Conservation (phyloP, 1,140 invertebrate species). For the Trichoplusia ni region DNA sequence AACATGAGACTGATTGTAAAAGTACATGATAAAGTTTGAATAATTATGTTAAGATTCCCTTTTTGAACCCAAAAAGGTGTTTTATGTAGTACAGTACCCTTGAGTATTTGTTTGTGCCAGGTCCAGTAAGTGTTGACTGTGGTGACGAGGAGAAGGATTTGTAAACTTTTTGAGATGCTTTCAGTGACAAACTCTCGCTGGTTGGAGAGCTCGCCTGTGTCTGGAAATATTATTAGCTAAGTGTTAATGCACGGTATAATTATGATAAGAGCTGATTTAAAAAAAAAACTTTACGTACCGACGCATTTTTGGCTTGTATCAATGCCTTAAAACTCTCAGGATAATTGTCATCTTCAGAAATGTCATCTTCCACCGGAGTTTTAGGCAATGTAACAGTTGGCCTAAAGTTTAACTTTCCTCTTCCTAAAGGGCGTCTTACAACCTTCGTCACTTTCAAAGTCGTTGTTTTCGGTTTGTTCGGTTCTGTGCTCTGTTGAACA, state of each 20-base stretch:
- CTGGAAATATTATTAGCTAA: too few species aligned
- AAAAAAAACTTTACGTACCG: conserved; percentile 54
- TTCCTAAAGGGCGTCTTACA: conserved; percentile 57
- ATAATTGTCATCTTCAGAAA: conserved; percentile 75
- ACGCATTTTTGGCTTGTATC: conserved; percentile 75
- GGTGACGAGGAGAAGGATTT: conserved; percentile 62
- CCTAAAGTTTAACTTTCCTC: conserved; percentile 53
- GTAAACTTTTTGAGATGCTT: conserved; percentile 76
- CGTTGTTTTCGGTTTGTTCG: conserved; percentile 43
- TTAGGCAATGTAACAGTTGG: conserved; percentile 44
- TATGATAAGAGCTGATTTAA: too few species aligned
- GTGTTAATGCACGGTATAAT: too few species aligned
- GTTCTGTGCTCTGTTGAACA: conserved; percentile 53
- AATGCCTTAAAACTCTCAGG: conserved; percentile 76
- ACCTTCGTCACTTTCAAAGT: conserved; percentile 59
- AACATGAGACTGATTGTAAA: too few species aligned
- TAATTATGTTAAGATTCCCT: conserved; percentile 1
- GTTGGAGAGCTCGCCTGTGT: conserved; percentile 72
- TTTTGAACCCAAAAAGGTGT: neutral
- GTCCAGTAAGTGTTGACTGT: conserved; percentile 59
- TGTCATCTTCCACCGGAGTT: conserved; percentile 62
- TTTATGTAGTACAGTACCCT: too few species aligned
- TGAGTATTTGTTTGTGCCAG: conserved; percentile 63
- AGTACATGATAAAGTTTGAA: too few species aligned
- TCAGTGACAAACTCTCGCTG: conserved; percentile 76